These are phyloP conservation scores for Diacarnus erythraeanus DNA, from an alignment of 37 sponge, comb jelly and placozoan genomes.

Conservation along the genomic window DNA sequence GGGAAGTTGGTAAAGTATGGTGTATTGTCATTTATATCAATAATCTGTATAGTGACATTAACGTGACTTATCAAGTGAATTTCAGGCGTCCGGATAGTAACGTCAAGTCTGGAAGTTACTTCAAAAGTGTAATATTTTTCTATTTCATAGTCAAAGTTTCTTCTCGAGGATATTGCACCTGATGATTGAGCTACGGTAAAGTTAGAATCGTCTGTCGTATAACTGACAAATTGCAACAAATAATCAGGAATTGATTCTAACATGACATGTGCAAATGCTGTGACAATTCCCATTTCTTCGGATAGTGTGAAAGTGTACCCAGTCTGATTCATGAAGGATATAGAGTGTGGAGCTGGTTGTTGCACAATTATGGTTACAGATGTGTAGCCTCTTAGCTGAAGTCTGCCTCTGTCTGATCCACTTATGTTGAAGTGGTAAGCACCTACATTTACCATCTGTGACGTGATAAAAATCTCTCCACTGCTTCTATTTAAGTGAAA, in stretches of 20 bases:
- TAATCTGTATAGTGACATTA: neutral
- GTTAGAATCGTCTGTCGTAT: neutral
- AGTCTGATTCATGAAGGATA: neutral
- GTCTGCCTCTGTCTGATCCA: constrained; percentile 22
- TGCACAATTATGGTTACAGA: constrained; percentile 1
- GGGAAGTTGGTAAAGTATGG: constrained; percentile 45
- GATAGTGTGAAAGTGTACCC: constrained; percentile 23
- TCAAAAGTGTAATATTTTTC: neutral
- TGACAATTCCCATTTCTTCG: constrained; percentile 6
- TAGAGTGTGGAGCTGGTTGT: constrained; percentile 10
- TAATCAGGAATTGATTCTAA: neutral
- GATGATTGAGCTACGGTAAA: neutral
- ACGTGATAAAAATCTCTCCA: constrained; percentile 10
- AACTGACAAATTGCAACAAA: neutral
- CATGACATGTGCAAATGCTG: constrained; percentile 4
- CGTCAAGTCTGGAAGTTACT: neutral
- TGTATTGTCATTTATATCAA: constrained; percentile 37
- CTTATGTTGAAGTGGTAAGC: neutral
- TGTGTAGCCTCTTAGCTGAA: neutral
- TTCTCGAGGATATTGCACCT: neutral
- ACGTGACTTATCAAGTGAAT: neutral
- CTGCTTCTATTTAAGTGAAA: neutral
- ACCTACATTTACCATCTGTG: neutral
- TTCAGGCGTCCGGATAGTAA: neutral
- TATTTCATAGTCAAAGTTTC: constrained; percentile 18